Evolutionary conservation across 2,888 invertebrate genomes (phyloP).

Genomic region (Eupithecia dodoneata): DNA sequence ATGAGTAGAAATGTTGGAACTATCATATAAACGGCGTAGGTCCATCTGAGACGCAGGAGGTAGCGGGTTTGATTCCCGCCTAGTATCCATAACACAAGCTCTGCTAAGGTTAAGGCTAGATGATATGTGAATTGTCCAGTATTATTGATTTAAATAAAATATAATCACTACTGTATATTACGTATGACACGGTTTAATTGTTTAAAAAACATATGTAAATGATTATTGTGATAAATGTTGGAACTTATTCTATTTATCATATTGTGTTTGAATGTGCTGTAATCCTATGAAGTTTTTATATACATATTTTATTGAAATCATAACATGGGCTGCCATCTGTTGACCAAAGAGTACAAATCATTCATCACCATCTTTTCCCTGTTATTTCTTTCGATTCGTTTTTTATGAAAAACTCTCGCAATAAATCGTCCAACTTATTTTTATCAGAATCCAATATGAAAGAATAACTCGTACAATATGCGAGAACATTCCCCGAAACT

Average conservation of each 20-base stretch:
- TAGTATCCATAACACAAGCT: neutral
- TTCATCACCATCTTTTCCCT: neutral
- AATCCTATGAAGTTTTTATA: neutral
- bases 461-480: constrained; percentile 2
- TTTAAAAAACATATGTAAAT: no score
- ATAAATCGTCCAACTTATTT: neutral
- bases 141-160: neutral
- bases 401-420: neutral
- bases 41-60: no score
- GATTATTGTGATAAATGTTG: no score
- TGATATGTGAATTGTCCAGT: neutral
- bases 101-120: neutral
- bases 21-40: no score
- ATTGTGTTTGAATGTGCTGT: neutral
- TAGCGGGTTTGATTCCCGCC: neutral
- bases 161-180: neutral
- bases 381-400: neutral
- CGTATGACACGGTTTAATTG: neutral
- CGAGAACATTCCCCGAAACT: constrained; percentile 15
- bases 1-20: no score
- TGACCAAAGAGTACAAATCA: neutral
- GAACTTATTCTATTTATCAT: no score
- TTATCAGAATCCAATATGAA: constrained; percentile 6
- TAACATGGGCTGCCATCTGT: neutral
- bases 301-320: neutral